Evolutionary conservation across 2,888 invertebrate species (phyloP), one percentile per base, ranked within the genome.

Genomic region (Andrena chrysosceles): DNA sequence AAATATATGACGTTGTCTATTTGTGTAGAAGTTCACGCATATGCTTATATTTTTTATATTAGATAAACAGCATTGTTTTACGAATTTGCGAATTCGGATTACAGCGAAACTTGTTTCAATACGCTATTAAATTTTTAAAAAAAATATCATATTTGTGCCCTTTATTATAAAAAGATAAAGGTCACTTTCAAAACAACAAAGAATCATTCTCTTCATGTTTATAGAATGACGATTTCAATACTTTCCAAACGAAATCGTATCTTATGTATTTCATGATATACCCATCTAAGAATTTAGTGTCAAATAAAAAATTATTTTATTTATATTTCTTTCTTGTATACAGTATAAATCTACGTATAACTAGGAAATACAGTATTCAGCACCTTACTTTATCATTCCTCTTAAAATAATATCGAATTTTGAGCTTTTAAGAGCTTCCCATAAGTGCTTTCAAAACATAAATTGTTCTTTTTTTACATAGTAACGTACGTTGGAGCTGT

Each of bases 401-500:
- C 31, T 33, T 20, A 63, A 66, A 73, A 59, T 62, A 48, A 62
- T 77, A 68, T 67, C 42, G 54, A 68, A 16, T 20, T 49, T 56
- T 42, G 20, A 3, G 5, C 42, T 71, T 8, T 31, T 1, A 63
- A 63, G 1, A 48, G 33, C 60, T 60, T 56, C 26, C 16, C 1
- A 16, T 23, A 66, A 8, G 3, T 33, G 59, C 6, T 31, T 13
- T 56, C 33, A 49, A 29, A 48, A 96, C 64, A 96, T 54, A 82
- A 82, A 42, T 64, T 13, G n/a, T 54, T 56, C 2, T 7, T 8
- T 62, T 8, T 56, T 88, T 85, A 87, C 83, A 93, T 91, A 62
- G 90, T 89, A 72, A 92, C 98, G 91, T 98, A 98, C 31, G 99
- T 99, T 42, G 99, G 97, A 6, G 96, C 95, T 6, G 97, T 96